Evolutionary conservation across 2,797 vertebrate genomes (phyloP).

Genomic region (Tragopan temminckii): DNA sequence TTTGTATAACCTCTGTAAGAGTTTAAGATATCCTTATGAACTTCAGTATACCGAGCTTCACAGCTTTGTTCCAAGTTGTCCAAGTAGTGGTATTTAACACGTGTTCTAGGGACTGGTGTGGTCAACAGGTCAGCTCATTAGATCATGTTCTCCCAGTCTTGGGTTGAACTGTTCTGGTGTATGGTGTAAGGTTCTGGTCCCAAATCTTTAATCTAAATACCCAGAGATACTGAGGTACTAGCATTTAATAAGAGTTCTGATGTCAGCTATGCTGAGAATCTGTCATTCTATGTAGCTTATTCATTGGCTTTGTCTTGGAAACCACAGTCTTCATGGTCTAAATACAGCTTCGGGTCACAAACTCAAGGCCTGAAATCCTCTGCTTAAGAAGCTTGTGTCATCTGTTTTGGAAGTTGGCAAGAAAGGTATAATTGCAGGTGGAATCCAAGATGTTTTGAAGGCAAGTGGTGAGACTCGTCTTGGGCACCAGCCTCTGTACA

Average conservation of each 20-base stretch:
- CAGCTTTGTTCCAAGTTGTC: background rate
- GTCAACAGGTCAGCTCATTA: background rate
- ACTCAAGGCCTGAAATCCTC: background rate
- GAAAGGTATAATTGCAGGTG: background rate
- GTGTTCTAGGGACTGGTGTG: background rate
- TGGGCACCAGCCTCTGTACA: no score
- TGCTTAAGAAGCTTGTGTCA: background rate
- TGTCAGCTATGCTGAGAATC: background rate
- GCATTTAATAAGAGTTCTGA: background rate
- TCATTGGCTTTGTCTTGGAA: background rate
- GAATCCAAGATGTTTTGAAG: background rate
- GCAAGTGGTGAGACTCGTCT: background rate
- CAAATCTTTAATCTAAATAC: rapidly evolving
- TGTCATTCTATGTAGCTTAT: background rate
- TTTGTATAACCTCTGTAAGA: background rate
- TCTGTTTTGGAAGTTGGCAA: background rate
- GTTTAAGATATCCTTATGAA: background rate
- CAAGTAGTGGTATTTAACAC: background rate
- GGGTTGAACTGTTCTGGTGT: background rate
- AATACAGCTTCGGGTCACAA: background rate
- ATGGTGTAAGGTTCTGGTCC: background rate
- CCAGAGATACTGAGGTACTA: background rate
- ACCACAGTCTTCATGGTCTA: background rate
- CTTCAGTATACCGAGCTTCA: background rate
- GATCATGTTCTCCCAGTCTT: background rate